These are phyloP conservation scores for Mohoua ochrocephala DNA, from an alignment of 2,113 vertebrate species.

Conservation along the genomic window DNA sequence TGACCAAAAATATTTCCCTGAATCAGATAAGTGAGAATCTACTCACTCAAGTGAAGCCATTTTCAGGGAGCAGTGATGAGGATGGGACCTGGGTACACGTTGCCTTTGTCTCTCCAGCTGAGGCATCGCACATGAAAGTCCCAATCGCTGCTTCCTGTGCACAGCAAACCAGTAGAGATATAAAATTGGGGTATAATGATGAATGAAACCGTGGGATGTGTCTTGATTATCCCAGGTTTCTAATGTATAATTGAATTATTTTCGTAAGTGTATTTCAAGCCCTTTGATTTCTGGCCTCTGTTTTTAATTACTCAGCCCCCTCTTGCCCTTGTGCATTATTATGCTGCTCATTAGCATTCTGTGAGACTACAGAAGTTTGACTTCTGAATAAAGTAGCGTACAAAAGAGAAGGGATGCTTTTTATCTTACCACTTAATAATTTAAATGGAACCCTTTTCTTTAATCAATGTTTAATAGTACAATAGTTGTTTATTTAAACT, in stretches of 20 bases:
- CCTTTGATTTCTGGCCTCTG: slow-evolving; percentile 68
- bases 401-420: slow-evolving; percentile 61
- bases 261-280: slow-evolving; percentile 66
- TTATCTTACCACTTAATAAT: slow-evolving; percentile 68
- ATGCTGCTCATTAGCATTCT: slow-evolving; percentile 69
- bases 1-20: background rate
- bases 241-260: slow-evolving; percentile 69
- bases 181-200: slow-evolving; percentile 23
- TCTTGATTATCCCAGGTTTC: slow-evolving; percentile 51
- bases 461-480: slow-evolving; percentile 63
- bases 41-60: background rate
- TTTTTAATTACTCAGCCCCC: slow-evolving; percentile 70
- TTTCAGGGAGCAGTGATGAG: background rate
- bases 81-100: background rate
- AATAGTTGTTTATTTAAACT: slow-evolving; percentile 57
- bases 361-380: slow-evolving; percentile 64
- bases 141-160: background rate
- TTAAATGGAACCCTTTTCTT: slow-evolving; percentile 51
- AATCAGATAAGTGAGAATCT: background rate
- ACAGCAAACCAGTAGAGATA: background rate
- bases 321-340: slow-evolving; percentile 68
- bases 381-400: slow-evolving; percentile 65
- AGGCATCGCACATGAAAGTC: background rate
- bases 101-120: slow-evolving; percentile 20
- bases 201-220: slow-evolving; percentile 34